Base-by-base conservation (phyloP, 2,113 vertebrate genomes). In the Gallinago jamesoni region DNA sequence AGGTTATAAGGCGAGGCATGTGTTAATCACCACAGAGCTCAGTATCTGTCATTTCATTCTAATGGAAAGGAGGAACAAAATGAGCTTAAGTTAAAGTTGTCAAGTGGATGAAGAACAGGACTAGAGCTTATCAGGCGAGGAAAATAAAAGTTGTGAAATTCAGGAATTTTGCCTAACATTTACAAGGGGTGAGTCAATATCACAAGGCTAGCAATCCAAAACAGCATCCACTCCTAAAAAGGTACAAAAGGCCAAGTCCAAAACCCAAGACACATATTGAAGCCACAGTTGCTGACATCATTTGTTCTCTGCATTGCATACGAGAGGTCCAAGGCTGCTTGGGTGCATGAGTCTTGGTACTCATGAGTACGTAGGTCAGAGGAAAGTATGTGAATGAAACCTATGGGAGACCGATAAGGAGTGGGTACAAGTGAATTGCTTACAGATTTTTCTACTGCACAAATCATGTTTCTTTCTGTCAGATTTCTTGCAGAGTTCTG, bases 111-210 rank as follows among this genome's bases (percentile, higher is more conserved):
- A 84, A 81, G 25, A 92, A 82, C 73, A 97, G 89, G 35, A 75
- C 37, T 52, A 74, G 47, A 87, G 31, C 28, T 93, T 92, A 92
- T 84, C 59, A 89, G 63, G 47, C 18, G 47, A 90, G 33, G 39
- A 78, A 96, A 84, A 92, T 24, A 56, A 60, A 81, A 86, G 35
- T 73, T 92, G 72, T 60, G 73, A 94, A 92, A 95, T 87, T 52
- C 31, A 35, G 69, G 73, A 70, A 64, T 75, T 94, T 86, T 84
- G 41, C 14, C 16, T 43, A 57, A n/a, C 8, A 23, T 28, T 86
- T 70, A 17, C 5, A 43, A 75, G 27, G 18, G 3, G 14, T 92
- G 86, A 94, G 56, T 91, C 80, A 94, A 87, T 89, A 94, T 68
- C 73, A 92, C 21, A 45, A 60, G 80, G 9, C 33, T 78, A 82